Base-by-base conservation (phyloP, 2,888 invertebrate species). In the Embidobia sp. region DNA sequence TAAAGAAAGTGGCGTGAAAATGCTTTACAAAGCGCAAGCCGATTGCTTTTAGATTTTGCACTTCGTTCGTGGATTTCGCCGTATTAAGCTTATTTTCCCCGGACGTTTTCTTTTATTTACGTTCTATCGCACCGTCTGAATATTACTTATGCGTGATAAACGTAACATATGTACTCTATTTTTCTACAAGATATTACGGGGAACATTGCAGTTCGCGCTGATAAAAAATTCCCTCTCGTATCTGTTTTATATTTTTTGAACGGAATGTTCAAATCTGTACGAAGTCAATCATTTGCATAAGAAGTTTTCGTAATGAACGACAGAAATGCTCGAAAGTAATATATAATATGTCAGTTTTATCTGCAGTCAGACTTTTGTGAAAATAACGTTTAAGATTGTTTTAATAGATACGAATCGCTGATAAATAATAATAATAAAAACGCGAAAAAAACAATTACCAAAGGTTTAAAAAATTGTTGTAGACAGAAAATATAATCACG, bases 131-230 rank as follows among this genome's bases (percentile, higher is more conserved):
- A 5, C 15, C 42, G 59, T 51, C 73, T 59, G 66, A 37, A 66
- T 66, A 74, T 66, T 66, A 59, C 66, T 59, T 63, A 44, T 53
- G 51, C 66, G 51, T 57, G 57, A 73, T 73, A 73, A 64, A 57
- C 35, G 73, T 59, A 74, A 59, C 66, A 51, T 66, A 66, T 66
- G 73, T 66, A 59, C 46, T 59, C 57, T 66, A 74, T 74, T 59
- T 66, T 53, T 22, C 64, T 59, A 35, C 42, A 26, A 66, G 44
- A 46, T 59, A 59, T 74, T 66, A 49, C 51, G 26, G n/a, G 44
- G 57, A 69, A 64, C 27, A 49, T 29, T 57, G 57, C 55, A 57
- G 44, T 57, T 57, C 42, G 37, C 27, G 16, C 55, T 46, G 44
- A 53, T 55, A 72, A 72, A 53, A 63, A 46, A 42, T 55, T 63